Conservation (phyloP, 2,113 vertebrate genomes). For the Crotalus helleri region DNA sequence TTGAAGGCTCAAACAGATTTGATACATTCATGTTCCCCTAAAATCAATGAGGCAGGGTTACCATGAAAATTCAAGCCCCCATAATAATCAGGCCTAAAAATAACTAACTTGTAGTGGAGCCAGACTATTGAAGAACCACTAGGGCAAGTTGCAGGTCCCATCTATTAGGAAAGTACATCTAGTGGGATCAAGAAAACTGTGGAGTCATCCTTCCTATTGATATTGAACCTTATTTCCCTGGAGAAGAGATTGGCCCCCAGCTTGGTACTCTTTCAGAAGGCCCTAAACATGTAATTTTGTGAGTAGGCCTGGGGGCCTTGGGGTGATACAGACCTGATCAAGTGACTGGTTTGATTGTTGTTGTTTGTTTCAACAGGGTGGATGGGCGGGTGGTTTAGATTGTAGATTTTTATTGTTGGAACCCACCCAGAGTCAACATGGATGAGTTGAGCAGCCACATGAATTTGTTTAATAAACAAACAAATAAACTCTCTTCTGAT, state of each 20-base stretch:
- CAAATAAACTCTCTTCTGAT: not conserved
- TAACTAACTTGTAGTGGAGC: not conserved
- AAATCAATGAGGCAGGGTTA: not conserved
- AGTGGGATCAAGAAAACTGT: not conserved
- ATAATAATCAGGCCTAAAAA: not conserved
- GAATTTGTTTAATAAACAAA: not conserved
- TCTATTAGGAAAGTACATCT: not conserved
- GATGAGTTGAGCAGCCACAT: not conserved
- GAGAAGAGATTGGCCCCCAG: not conserved
- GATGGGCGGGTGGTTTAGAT: not conserved
- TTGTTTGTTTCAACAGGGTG: not conserved
- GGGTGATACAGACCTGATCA: not conserved
- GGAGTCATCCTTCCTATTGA: not conserved
- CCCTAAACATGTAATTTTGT: not conserved
- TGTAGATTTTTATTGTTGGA: not conserved
- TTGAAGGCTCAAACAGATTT: not conserved
- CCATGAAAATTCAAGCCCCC: not conserved
- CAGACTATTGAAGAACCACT: not conserved
- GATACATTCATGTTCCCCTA: not conserved
- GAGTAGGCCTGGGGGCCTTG: not conserved
- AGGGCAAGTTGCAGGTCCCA: not conserved
- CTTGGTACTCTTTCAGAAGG: not conserved
- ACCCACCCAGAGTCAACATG: not conserved
- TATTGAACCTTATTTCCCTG: not conserved
- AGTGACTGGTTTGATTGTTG: not conserved